These are phyloP conservation scores for Hycleus phaleratus DNA, from an alignment of 1,140 invertebrate species.

Conservation along the genomic window DNA sequence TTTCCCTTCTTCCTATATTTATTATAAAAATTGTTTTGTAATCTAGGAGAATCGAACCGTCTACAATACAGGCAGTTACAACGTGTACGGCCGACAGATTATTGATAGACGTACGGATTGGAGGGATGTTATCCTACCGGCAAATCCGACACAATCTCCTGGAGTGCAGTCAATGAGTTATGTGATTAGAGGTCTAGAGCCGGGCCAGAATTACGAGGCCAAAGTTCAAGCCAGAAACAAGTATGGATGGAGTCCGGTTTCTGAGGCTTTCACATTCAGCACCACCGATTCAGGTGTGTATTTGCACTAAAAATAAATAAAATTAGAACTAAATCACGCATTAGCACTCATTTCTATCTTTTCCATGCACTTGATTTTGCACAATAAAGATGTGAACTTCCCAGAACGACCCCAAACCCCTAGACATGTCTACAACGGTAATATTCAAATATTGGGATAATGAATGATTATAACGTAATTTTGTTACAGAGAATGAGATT, in stretches of 20 bases:
- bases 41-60: slow-evolving; percentile 32
- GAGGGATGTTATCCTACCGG: slow-evolving; percentile 53
- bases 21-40: background rate
- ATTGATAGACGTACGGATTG: slow-evolving; percentile 45
- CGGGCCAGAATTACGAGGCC: slow-evolving; percentile 53
- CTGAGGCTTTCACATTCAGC: slow-evolving; percentile 49
- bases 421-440: slow-evolving; percentile 26
- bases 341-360: slow-evolving; percentile 7
- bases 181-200: slow-evolving; percentile 50
- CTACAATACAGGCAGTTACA: slow-evolving; percentile 23
- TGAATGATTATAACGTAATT: background rate
- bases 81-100: slow-evolving; percentile 31
- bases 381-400: slow-evolving; percentile 25
- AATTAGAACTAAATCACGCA: background rate
- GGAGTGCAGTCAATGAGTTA: slow-evolving; percentile 52
- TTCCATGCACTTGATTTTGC: slow-evolving; percentile 13
- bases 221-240: slow-evolving; percentile 55
- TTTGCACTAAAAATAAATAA: background rate
- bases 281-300: slow-evolving; percentile 38
- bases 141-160: slow-evolving; percentile 34
- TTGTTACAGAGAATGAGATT: slow-evolving; percentile 26
- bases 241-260: slow-evolving; percentile 54
- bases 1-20: background rate
- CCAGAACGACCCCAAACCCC: slow-evolving; percentile 29
- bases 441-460: background rate